A percentile compares a stretch with the other conserved stretches of the same genome.
Evolutionary conservation across 2,888 invertebrate species (phyloP).

Genomic region (Parnassius smintheus): DNA sequence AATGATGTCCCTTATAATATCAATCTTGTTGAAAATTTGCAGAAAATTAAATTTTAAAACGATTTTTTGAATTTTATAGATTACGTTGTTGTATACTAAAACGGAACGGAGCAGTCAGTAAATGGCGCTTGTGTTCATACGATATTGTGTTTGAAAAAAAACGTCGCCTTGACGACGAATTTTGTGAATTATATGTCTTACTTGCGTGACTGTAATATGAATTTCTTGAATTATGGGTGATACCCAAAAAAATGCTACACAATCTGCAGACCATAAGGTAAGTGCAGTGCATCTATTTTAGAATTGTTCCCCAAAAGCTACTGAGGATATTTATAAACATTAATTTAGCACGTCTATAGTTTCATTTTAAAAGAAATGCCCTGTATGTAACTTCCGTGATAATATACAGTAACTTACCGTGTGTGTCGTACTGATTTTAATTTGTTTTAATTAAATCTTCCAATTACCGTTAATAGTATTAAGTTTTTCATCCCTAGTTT

Average conservation of each 20-base stretch:
- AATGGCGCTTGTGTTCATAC: slow-evolving; percentile 40
- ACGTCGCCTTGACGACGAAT: slow-evolving; percentile 77
- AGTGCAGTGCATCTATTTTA: slow-evolving; percentile 31
- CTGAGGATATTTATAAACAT: slow-evolving; percentile 33
- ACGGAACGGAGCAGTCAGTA: slow-evolving; percentile 37
- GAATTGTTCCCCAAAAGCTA: slow-evolving; percentile 24
- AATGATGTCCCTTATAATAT: no score
- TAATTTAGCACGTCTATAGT: not conserved
- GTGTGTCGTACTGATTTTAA: no score
- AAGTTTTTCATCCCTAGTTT: slow-evolving; percentile 33
- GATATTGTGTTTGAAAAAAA: slow-evolving; percentile 46
- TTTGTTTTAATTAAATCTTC: no score
- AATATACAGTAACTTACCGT: no score
- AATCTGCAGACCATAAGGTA: slow-evolving; percentile 65
- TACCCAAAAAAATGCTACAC: slow-evolving; percentile 51
- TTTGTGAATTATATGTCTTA: slow-evolving; percentile 58
- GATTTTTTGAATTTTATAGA: no score
- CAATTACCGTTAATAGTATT: slow-evolving; percentile 11
- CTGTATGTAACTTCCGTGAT: no score
- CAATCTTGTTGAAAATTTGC: no score
- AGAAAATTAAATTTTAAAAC: no score
- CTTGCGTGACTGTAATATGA: slow-evolving; percentile 66
- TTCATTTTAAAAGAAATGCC: no score
- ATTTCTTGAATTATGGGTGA: slow-evolving; percentile 76
- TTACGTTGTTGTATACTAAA: slow-evolving; percentile 7